A percentile compares a stretch with the other conserved stretches of the same genome.
These are phyloP conservation scores for Heterodera filipjevi DNA, from an alignment of 2,888 invertebrate genomes.

Conservation along the genomic window DNA sequence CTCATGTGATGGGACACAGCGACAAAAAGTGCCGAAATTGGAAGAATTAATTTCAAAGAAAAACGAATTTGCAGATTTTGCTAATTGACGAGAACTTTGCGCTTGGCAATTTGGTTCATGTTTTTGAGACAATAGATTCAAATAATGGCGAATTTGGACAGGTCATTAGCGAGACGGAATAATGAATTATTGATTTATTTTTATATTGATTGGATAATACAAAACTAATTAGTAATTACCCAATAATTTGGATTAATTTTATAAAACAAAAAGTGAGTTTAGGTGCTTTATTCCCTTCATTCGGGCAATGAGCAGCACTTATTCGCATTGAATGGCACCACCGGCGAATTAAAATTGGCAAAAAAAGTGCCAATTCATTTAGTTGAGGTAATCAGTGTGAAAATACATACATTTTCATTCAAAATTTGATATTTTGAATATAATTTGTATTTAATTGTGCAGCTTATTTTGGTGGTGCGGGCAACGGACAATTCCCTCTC, in stretches of 20 bases:
- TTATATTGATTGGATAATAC: background rate
- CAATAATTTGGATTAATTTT: background rate
- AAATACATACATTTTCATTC: too few relatives aligned
- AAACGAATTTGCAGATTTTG: background rate
- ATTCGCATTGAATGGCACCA: constrained; percentile 52
- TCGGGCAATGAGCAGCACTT: constrained; percentile 75
- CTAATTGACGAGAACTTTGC: background rate
- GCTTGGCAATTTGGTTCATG: constrained; percentile 5
- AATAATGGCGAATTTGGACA: constrained; percentile 86
- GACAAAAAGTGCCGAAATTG: background rate
- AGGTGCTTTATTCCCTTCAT: constrained; percentile 14
- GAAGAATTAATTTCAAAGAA: background rate
- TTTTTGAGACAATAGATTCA: constrained; percentile 80
- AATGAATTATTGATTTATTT: background rate
- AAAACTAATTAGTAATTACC: too few relatives aligned
- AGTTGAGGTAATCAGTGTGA: constrained; percentile 74
- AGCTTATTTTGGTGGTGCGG: constrained; percentile 75
- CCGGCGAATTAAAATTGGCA: constrained; percentile 50
- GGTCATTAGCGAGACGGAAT: background rate
- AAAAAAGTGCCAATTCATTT: constrained; percentile 41
- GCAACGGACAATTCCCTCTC: constrained; percentile 78
- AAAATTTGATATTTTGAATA: background rate
- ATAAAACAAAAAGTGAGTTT: background rate
- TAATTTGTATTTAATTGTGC: background rate
- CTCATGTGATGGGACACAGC: constrained; percentile 25